Base-by-base conservation (phyloP, 2,113 vertebrate species). In the Sphyrna mokarran region DNA sequence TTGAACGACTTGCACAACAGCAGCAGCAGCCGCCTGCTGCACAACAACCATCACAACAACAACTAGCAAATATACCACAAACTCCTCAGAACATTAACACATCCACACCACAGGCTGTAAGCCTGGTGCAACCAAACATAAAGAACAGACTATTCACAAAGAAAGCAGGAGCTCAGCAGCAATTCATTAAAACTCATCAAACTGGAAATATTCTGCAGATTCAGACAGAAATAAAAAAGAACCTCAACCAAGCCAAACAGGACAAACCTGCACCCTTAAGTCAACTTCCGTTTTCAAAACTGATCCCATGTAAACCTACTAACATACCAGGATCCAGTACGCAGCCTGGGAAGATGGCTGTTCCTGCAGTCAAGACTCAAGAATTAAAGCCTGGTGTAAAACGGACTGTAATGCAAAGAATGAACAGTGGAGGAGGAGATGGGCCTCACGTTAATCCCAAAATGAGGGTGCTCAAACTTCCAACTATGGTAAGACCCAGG, bases 371-470 rank as follows among this genome's bases (percentile, higher is more conserved):
- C 85, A 97, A 97, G 96, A 96, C 97, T 96, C 98, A 97, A 96
- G 98, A 98, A 69, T 95, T 96, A 96, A 98, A 98, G 96, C 97
- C 97, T 0, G 98, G 98, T 0, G 96, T 98, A 95, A 99, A 99
- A 97, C 98, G 99, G 97, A 99, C 99, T 70, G 99, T 99, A 96
- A 99, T 99, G 98, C 99, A 99, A 97, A 97, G 99, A 86, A 96
- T 98, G 95, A 98, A 97, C 97, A 98, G 97, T 95, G 96, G 96
- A 40, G 97, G 97, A 70, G 96, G 97, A 2, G 98, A 99, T 2
- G 97, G 96, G 95, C 98, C 98, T 10, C 98, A 98, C 96, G 97
- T 98, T 96, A 98, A 98, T 87, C 98, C 98, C 96, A 99, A 99
- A 98, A 98, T 99, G 97, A 97, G 99, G 97, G 98, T 99, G 95